Evolutionary conservation across 2,888 invertebrate species (phyloP).

Genomic region (Ennomos erosarius): DNA sequence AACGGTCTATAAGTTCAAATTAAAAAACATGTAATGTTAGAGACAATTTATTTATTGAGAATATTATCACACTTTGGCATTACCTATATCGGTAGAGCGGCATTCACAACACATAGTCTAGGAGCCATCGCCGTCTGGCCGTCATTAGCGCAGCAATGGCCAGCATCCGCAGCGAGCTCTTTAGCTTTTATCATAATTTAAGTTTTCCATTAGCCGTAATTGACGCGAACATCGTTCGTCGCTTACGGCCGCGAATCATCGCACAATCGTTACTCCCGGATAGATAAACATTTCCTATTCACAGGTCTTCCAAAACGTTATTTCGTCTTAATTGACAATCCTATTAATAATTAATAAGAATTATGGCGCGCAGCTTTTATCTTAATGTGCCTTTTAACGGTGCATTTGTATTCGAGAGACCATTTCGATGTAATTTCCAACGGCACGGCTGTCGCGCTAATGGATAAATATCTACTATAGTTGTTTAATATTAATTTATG

Average conservation of each 20-base stretch:
- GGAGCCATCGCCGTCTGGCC: slow-evolving; percentile 11
- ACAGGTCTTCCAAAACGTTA: slow-evolving; percentile 67
- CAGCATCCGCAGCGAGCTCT: slow-evolving; percentile 70
- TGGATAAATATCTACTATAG: slow-evolving; percentile 73
- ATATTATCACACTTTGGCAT: too few relatives aligned
- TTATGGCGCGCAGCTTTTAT: slow-evolving; percentile 80
- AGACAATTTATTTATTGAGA: too few relatives aligned
- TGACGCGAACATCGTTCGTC: slow-evolving; percentile 84
- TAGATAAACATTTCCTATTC: slow-evolving; percentile 81
- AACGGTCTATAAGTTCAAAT: too few relatives aligned
- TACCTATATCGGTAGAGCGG: too few relatives aligned
- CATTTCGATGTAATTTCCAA: slow-evolving; percentile 75
- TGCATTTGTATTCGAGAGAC: slow-evolving; percentile 76
- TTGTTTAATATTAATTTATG: slow-evolving; percentile 71
- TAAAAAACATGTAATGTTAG: too few relatives aligned
- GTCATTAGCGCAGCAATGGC: slow-evolving; percentile 45
- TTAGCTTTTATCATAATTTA: slow-evolving; percentile 85
- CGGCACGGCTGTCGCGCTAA: slow-evolving; percentile 70
- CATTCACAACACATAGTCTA: neutral
- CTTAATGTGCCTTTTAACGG: slow-evolving; percentile 80
- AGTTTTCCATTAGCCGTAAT: slow-evolving; percentile 85
- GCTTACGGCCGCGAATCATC: slow-evolving; percentile 76
- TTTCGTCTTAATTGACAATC: slow-evolving; percentile 79
- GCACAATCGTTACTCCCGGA: slow-evolving; percentile 79
- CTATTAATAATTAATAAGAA: slow-evolving; percentile 81